Evolutionary conservation across 2,113 vertebrate genomes (phyloP), one percentile per base, ranked within the genome.

Genomic region (Terrapene triunguis): DNA sequence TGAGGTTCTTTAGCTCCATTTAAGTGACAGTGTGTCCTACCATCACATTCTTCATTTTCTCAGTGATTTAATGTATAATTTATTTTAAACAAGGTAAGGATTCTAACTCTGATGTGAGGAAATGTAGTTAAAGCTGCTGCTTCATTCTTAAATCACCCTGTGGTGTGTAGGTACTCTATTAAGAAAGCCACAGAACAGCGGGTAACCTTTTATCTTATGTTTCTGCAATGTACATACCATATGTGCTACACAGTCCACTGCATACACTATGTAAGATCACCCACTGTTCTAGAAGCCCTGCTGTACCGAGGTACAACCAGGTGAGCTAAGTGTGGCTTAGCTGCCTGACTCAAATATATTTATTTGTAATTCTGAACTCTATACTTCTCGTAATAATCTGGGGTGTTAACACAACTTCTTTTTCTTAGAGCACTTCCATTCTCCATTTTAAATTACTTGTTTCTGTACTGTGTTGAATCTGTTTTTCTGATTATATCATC

Each of bases 201-300:
- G 96, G 97, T 91, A 93, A 97, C 91, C 92, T 97, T 98, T 97
- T 96, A 94, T 98, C 95, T 98, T 93, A 76, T 79, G 94, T 97
- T 97, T 42, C 85, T 94, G 92, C 95, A 93, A 93, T 96, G 90
- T 25, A 92, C 96, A 88, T 98, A 88, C 94, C 87, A 88, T 89
- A 95, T 97, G 96, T 97, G 95, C 65, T 97, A 84, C 94, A 94
- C 74, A 97, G 87, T 79, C 97, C 96, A 97, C 65, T 97, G 96
- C 97, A n/a, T 79, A 5, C 16, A 88, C 90, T 82, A 85, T 82
- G 74, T 80, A 89, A 4, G 72, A 81, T 96, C 96, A 94, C 92
- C 96, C 87, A 95, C 91, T 96, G 96, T 90, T 96, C 89, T 0
- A 38, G 88, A 69, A 92, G 95, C 94, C 97, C 96, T 97, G 97